These are phyloP conservation scores for Cynopterus sphinx DNA, from an alignment of 2,797 vertebrate genomes.

Conservation along the genomic window DNA sequence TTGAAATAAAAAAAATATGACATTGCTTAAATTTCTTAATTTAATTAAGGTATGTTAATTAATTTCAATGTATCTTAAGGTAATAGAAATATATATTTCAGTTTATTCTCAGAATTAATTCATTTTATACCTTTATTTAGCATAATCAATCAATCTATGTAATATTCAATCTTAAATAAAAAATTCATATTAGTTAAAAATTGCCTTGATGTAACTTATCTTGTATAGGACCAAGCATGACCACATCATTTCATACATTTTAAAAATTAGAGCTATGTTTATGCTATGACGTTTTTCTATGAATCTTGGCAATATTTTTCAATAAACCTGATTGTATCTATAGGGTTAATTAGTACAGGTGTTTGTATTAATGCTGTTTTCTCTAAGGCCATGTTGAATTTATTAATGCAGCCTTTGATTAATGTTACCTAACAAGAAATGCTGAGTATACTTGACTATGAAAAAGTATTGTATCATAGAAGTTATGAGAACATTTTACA, in stretches of 20 bases:
- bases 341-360: background rate
- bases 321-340: background rate
- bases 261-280: background rate
- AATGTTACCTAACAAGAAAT: background rate
- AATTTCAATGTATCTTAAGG: background rate
- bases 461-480: background rate
- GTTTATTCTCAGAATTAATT: background rate
- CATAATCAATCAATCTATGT: background rate
- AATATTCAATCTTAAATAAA: background rate
- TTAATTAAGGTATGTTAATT: background rate
- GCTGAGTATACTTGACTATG: background rate
- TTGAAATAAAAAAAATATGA: background rate
- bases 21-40: background rate
- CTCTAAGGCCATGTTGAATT: background rate
- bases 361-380: background rate
- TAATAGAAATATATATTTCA: background rate
- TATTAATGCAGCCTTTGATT: background rate
- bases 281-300: background rate
- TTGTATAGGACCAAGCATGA: background rate
- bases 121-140: background rate
- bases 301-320: background rate
- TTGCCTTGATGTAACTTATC: background rate
- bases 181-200: background rate
- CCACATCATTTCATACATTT: background rate
- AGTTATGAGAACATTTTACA: background rate